Percentiles rank a stretch among this genome's conserved stretches.
Conservation (phyloP, 2,888 invertebrate species). For the Aplocera efformata region DNA sequence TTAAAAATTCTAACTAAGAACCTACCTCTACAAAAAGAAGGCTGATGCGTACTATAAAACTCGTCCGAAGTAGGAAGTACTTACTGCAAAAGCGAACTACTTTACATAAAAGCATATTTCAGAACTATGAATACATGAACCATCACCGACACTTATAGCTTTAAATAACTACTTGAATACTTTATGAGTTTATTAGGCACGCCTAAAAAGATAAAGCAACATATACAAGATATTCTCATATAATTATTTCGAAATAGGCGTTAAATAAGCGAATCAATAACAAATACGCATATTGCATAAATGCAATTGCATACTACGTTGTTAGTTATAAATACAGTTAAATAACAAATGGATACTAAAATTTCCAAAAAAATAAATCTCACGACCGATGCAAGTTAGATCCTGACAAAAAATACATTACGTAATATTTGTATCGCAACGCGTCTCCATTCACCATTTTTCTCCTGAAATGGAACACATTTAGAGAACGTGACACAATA, state of each 20-base stretch:
- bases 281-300: too few species aligned
- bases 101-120: conserved; percentile 26
- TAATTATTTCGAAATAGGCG: neutral
- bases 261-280: neutral
- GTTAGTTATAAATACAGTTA: too few species aligned
- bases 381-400: too few species aligned
- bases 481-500: conserved; percentile 16
- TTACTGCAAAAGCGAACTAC: neutral
- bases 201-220: conserved; percentile 18
- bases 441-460: conserved; percentile 3
- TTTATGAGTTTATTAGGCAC: conserved; percentile 23
- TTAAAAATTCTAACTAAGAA: too few species aligned
- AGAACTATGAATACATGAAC: conserved; percentile 14
- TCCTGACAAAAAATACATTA: neutral
- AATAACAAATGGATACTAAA: too few species aligned
- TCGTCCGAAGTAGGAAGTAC: too few species aligned
- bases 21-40: too few species aligned
- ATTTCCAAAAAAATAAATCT: too few species aligned
- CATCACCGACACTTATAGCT: conserved; percentile 14
- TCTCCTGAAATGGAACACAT: conserved; percentile 9
- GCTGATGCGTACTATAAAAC: too few species aligned
- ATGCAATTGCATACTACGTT: too few species aligned
- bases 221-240: conserved; percentile 3
- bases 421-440: neutral
- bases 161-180: conserved; percentile 20